Percentiles rank a stretch among this genome's conserved stretches.
These are phyloP conservation scores for Hydrochoerus hydrochaeris DNA, from an alignment of 2,113 vertebrate species.

Conservation along the genomic window DNA sequence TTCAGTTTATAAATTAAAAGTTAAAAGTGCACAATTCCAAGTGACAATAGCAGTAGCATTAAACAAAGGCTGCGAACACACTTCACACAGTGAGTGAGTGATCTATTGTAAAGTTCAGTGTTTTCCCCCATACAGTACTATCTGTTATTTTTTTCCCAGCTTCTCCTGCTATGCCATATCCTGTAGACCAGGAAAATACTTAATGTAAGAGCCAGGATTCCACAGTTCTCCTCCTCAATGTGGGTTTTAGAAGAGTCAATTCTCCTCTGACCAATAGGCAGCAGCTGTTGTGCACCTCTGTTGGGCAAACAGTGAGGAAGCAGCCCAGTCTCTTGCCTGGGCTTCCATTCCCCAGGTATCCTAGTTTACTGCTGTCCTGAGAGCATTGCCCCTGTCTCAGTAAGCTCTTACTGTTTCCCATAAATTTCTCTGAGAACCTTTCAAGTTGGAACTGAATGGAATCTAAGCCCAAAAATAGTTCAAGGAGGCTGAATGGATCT, in stretches of 20 bases:
- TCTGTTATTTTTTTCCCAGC: background rate
- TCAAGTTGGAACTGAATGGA: background rate
- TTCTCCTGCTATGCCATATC: rapidly evolving
- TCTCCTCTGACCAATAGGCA: background rate
- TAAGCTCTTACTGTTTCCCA: background rate
- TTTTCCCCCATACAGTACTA: background rate
- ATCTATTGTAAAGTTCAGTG: background rate
- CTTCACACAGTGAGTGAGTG: background rate
- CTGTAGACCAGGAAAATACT: background rate
- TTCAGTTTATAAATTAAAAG: conserved; percentile 21
- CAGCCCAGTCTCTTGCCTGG: background rate
- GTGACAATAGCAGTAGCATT: background rate
- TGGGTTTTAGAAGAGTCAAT: background rate
- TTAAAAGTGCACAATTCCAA: background rate
- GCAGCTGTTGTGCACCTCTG: background rate
- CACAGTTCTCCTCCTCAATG: background rate
- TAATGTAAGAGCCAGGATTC: background rate
- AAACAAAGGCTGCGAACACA: background rate
- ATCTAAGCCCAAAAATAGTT: background rate
- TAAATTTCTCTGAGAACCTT: background rate
- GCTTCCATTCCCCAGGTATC: background rate
- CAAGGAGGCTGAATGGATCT: too few species aligned
- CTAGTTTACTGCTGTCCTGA: background rate
- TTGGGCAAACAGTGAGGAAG: background rate
- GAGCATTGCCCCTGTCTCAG: background rate